Percentiles rank a stretch among this genome's conserved stretches.
Conservation (phyloP, 1,140 invertebrate genomes). For the Maconellicoccus hirsutus region DNA sequence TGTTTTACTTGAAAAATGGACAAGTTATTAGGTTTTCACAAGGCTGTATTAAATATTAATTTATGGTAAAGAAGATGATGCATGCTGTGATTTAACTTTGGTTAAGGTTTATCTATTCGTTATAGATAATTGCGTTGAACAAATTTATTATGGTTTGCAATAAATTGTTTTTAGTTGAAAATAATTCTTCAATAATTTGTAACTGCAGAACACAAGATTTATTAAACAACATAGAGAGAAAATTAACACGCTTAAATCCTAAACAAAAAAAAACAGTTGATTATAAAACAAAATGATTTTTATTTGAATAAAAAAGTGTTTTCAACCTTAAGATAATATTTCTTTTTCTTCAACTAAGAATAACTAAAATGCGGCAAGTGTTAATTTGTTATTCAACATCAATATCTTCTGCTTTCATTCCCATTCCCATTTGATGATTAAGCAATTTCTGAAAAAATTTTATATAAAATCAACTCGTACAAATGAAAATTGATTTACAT, state of each 20-base stretch:
- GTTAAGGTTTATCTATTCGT: background rate
- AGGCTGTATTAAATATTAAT: no score
- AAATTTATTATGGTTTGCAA: no score
- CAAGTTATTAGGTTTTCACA: no score
- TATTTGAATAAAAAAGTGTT: conserved; percentile 17
- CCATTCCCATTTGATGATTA: conserved; percentile 17
- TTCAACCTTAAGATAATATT: conserved; percentile 13
- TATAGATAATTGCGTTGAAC: no score
- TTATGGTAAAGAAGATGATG: conserved; percentile 23
- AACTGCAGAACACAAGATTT: background rate
- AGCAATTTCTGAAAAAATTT: conserved; percentile 2
- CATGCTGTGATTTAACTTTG: conserved; percentile 25
- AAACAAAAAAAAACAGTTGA: conserved; percentile 10
- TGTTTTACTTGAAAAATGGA: no score
- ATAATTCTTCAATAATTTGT: no score
- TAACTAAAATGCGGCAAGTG: background rate
- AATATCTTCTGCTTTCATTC: conserved; percentile 4
- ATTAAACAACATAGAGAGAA: conserved; percentile 3
- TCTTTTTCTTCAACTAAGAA: background rate
- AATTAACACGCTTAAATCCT: conserved; percentile 15
- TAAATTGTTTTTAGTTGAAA: no score
- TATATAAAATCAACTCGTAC: no score
- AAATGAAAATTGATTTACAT: no score
- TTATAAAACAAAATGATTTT: conserved; percentile 14
- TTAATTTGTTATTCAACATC: background rate